Base-by-base conservation (phyloP, 2,797 vertebrate species). In the Otolemur crassicaudatus region DNA sequence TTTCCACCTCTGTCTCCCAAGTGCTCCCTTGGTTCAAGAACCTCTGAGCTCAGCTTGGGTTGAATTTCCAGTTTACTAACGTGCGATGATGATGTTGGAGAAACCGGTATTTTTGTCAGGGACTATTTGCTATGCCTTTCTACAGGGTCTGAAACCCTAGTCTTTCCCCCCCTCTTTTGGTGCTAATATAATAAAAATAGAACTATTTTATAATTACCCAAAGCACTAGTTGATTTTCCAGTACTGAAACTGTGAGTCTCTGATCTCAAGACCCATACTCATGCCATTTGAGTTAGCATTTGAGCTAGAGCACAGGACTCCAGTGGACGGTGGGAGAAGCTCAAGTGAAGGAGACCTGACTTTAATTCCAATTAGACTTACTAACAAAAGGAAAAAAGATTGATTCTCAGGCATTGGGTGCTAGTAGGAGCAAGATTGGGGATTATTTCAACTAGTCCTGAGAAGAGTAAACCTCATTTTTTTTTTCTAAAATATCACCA, bases 181-280 rank as follows among this genome's bases (percentile, higher is more conserved):
- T 94, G 84, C 29, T 10, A 12, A 96, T 97, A 27, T 85, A 90
- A 96, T 90, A 92, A 96, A 94, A 93, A 96, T 58, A 85, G 91
- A 94, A 97, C 96, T 95, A 88, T 95, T 97, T 97, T 79, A 93
- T 81, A 95, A 87, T 90, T 91, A 95, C 96, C 87, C 94, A 95
- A 95, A 97, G 75, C 87, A 94, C 93, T 23, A 63, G 94, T 53
- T 97, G 97, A 96, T 97, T 98, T 37, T 94, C 94, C 80, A 97
- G 87, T 69, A 84, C 86, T 94, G 0, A 76, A 65, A 92, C 87
- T 96, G 93, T 56, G 97, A 97, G 43, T 94, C 82, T 95, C 96
- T 91, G 88, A 94, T 90, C 93, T 96, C 94, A 91, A 97, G 97
- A 97, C 97, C 96, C 92, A 60, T 96, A 97, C 46, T 23, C 16